Evolutionary conservation across 2,888 invertebrate genomes (phyloP), one percentile per base, ranked within the genome.

Genomic region (Hedychridium roseum): DNA sequence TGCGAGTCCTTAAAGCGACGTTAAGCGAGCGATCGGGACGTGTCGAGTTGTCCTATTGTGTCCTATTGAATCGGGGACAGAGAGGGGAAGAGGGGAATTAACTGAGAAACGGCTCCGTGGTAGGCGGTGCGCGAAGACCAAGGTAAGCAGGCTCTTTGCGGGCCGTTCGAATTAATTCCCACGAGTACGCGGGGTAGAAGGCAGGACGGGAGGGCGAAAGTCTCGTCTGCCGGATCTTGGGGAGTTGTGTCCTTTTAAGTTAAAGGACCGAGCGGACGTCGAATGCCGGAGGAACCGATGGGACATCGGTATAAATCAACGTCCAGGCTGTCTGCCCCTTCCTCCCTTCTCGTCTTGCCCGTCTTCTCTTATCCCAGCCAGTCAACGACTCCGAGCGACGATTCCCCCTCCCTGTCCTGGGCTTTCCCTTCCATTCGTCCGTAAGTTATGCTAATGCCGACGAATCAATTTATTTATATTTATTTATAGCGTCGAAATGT

Each of bases 401-500:
- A 32, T 38, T 47, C 28, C 5, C 28, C 6, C 15, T 2, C 45
- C 15, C 41, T 47, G 50, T 45, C 39, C 16, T 44, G 44, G 43
- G 50, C 40, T 43, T 31, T 21, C 28, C 37, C 31, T 18, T 32
- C 21, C 49, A n/a, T n/a, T n/a, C n/a, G 49, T 51, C 50, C 46
- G 57, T 63, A 69, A 70, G 67, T 70, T 71, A 71, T 71, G 71
- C 69, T 71, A 71, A 71, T 71, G 64, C 51, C 63, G 52, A 60
- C 66, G 68, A 71, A 70, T 69, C 70, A 70, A 71, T 71, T 71
- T 69, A 71, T 70, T 71, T 71, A 71, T 71, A 70, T 71, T 69
- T 71, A 71, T 70, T 71, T 71, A 71, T 69, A 70, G 68, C 64
- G 70, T 71, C 70, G 62, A 68, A 71, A 71, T 71, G 71, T 68